Percentiles rank a stretch among this genome's conserved stretches.
phyloP scores from a whole-genome alignment of 2,888 invertebrate species.

The Aleiodes leptofemur region DNA sequence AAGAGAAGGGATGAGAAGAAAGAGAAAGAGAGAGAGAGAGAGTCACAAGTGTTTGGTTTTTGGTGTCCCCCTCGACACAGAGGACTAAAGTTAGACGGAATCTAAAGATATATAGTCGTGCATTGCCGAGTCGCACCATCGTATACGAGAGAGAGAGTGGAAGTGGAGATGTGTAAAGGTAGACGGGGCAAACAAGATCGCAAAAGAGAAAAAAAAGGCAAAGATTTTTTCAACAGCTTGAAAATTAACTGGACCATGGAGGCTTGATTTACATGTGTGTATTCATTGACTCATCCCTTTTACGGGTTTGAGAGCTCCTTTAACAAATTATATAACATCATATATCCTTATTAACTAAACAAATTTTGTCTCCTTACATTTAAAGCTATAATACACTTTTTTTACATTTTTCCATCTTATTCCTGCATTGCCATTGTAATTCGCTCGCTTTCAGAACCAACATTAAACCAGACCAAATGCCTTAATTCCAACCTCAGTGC shows the following conservation, averaged over 20 bases:
- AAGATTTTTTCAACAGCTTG: not conserved
- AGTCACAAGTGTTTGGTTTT: conserved; percentile 34
- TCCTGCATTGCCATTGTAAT: too few relatives aligned
- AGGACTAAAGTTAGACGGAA: conserved; percentile 68
- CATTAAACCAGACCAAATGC: too few relatives aligned
- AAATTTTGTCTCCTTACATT: too few relatives aligned
- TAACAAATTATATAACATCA: too few relatives aligned
- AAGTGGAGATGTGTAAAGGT: conserved; percentile 31
- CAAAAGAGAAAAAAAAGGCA: conserved; percentile 5
- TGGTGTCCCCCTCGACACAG: conserved; percentile 46
- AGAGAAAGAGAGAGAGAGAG: not conserved
- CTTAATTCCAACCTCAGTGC: too few relatives aligned
- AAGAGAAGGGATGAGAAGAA: too few relatives aligned
- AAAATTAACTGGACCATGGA: conserved; percentile 4
- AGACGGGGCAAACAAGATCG: conserved; percentile 20
- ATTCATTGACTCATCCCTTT: too few relatives aligned
- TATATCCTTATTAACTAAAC: too few relatives aligned
- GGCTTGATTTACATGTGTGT: not conserved
- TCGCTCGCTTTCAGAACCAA: too few relatives aligned
- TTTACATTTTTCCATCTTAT: too few relatives aligned
- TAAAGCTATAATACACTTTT: too few relatives aligned
- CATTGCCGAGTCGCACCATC: conserved; percentile 40
- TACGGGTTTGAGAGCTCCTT: too few relatives aligned
- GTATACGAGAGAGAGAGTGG: conserved; percentile 9
- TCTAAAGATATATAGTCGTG: conserved; percentile 45